These are phyloP conservation scores for Chelmon rostratus DNA, from an alignment of 2,797 vertebrate genomes.

Conservation along the genomic window DNA sequence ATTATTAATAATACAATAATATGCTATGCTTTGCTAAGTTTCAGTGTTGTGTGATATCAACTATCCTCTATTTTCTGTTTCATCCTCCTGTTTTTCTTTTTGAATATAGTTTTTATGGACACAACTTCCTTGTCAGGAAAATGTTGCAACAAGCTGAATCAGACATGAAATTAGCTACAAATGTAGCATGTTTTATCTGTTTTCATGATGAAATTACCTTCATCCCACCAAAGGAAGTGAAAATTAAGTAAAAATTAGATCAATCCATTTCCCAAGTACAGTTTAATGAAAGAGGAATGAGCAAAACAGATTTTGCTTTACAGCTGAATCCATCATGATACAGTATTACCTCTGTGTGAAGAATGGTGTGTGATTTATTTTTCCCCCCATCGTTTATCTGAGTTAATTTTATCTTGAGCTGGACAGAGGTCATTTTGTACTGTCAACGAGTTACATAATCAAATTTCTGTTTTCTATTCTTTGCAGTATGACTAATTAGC, in stretches of 20 bases:
- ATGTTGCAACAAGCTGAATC: neutral
- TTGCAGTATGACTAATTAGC: slow-evolving; percentile 65
- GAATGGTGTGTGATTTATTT: slow-evolving; percentile 51
- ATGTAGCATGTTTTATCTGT: neutral
- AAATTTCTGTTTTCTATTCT: slow-evolving; percentile 59
- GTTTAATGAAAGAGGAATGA: slow-evolving; percentile 43
- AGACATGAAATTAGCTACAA: neutral
- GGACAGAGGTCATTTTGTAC: slow-evolving; percentile 61
- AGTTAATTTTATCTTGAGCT: slow-evolving; percentile 70
- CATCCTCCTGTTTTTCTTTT: neutral
- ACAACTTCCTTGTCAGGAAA: neutral
- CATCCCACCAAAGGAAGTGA: slow-evolving; percentile 13
- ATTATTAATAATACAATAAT: neutral
- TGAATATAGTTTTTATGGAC: neutral
- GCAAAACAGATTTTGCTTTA: slow-evolving; percentile 52
- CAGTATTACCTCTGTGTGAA: slow-evolving; percentile 52
- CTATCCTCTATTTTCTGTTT: neutral
- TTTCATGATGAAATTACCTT: slow-evolving; percentile 28
- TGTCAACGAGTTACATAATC: slow-evolving; percentile 65
- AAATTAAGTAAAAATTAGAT: slow-evolving; percentile 48
- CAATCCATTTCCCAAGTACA: slow-evolving; percentile 45
- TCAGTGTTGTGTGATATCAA: no score
- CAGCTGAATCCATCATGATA: slow-evolving; percentile 57
- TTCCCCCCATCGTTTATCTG: slow-evolving; percentile 55
- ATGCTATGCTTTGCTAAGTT: no score